Evolutionary conservation across 2,888 invertebrate genomes (phyloP).

Genomic region (Mayetiola destructor): DNA sequence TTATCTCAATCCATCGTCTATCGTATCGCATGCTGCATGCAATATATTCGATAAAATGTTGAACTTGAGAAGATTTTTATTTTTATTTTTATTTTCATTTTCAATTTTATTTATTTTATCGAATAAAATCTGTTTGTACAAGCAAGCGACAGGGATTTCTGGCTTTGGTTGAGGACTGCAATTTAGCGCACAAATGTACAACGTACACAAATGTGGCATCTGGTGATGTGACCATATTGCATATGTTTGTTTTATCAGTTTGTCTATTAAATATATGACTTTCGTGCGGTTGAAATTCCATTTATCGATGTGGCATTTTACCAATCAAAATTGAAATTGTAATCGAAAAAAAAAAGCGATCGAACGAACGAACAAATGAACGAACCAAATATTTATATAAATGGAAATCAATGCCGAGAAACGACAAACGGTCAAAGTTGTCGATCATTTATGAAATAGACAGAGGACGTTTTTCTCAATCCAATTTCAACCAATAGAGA

Average conservation of each 20-base stretch:
- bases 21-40: background rate
- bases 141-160: background rate
- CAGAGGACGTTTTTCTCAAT: background rate
- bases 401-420: no score
- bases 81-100: background rate
- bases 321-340: background rate
- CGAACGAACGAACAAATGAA: conserved; percentile 2
- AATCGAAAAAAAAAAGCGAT: background rate
- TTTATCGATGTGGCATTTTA: background rate
- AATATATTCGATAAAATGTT: no score
- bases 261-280: background rate
- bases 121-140: background rate
- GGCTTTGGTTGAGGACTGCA: no score
- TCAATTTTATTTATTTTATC: background rate
- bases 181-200: background rate
- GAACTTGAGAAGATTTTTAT: background rate
- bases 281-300: background rate
- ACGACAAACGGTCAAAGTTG: no score
- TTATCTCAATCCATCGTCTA: background rate
- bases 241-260: background rate
- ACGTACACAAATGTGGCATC: no score
- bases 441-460: background rate
- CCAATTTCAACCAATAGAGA: background rate
- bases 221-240: background rate
- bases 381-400: no score